Percentiles rank a stretch among this genome's conserved stretches.
These are phyloP conservation scores for Icerya purchasi DNA, from an alignment of 2,888 invertebrate genomes.

Conservation along the genomic window DNA sequence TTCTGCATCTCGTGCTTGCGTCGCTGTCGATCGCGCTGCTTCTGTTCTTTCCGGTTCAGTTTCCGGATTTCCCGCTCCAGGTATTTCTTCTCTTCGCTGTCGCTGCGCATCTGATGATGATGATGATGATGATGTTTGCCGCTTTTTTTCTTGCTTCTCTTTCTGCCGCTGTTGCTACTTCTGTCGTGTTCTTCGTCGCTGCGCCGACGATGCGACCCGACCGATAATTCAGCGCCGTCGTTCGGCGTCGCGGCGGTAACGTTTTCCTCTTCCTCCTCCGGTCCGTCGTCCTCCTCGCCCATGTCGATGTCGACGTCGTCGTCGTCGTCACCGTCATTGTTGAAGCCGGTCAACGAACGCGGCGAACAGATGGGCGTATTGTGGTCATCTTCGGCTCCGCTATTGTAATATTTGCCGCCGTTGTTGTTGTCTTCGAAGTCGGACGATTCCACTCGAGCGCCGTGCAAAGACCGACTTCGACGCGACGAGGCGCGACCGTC, in stretches of 20 bases:
- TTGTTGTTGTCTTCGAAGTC: not conserved
- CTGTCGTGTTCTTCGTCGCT: constrained; percentile 1
- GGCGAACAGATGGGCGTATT: not conserved
- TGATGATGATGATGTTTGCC: constrained; percentile 5
- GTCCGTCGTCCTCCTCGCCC: not conserved
- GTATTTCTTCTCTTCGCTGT: constrained; percentile 7
- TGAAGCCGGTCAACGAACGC: not conserved
- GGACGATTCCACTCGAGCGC: not conserved
- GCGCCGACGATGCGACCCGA: no score
- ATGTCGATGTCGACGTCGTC: not conserved
- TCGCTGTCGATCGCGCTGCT: not conserved
- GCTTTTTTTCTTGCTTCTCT: constrained; percentile 4
- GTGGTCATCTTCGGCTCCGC: not conserved
- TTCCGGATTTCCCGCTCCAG: not conserved
- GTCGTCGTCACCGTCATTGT: not conserved
- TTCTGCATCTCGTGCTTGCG: not conserved
- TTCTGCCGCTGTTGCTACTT: not conserved
- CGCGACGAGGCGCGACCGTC: not conserved
- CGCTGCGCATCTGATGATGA: no score
- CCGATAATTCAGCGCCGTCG: no score
- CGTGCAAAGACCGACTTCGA: not conserved
- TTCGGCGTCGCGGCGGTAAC: not conserved
- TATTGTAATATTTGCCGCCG: not conserved
- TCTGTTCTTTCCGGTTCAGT: not conserved
- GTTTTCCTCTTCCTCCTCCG: not conserved